A percentile compares a stretch with the other conserved stretches of the same genome.
phyloP scores from a whole-genome alignment of 2,888 invertebrate genomes.

The Oegoconia quadripuncta region DNA sequence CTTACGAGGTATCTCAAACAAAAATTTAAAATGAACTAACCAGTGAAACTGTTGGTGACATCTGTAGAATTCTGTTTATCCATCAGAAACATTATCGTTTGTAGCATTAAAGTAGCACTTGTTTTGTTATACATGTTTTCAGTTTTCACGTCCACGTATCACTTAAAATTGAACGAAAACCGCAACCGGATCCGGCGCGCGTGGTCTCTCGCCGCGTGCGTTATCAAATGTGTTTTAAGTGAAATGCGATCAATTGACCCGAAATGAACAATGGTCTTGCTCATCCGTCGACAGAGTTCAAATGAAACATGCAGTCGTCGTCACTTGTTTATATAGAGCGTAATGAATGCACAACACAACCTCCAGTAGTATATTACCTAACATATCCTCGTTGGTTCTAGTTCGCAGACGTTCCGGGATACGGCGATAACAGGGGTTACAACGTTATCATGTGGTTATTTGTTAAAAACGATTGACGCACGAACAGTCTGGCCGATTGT shows the following conservation, averaged over 20 bases:
- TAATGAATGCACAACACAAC: slow-evolving; percentile 46
- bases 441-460: slow-evolving; percentile 65
- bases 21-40: slow-evolving; percentile 42
- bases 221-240: slow-evolving; percentile 27
- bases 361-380: slow-evolving; percentile 43
- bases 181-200: slow-evolving; percentile 23
- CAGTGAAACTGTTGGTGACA: slow-evolving; percentile 53
- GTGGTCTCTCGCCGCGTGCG: slow-evolving; percentile 24
- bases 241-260: slow-evolving; percentile 38
- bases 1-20: slow-evolving; percentile 4
- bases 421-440: slow-evolving; percentile 69
- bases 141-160: slow-evolving; percentile 17
- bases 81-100: slow-evolving; percentile 73
- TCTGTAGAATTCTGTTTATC: slow-evolving; percentile 68
- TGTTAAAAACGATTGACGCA: slow-evolving; percentile 75
- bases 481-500: slow-evolving; percentile 60
- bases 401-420: slow-evolving; percentile 76
- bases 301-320: slow-evolving; percentile 44
- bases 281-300: slow-evolving; percentile 42
- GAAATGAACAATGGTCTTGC: slow-evolving; percentile 24
- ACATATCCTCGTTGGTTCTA: slow-evolving; percentile 49
- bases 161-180: slow-evolving; percentile 17
- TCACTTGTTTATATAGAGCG: slow-evolving; percentile 55
- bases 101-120: slow-evolving; percentile 72
- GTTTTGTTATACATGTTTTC: slow-evolving; percentile 64